A percentile compares a stretch with the other conserved stretches of the same genome.
Conservation (phyloP, 2,113 vertebrate genomes). For the Aramus guarauna region DNA sequence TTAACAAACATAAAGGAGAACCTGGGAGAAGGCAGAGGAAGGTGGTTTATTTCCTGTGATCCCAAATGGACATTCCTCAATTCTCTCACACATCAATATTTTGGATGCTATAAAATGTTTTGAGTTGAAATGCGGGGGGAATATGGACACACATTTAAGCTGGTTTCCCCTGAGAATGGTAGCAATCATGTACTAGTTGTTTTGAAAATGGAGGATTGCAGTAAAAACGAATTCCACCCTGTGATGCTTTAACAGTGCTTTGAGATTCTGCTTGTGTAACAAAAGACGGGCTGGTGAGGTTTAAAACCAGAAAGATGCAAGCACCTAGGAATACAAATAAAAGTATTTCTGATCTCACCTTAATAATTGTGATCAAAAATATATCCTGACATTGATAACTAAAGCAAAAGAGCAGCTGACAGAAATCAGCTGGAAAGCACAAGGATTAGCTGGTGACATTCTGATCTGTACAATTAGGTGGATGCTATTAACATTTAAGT, state of each 20-base stretch:
- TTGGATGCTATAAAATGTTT: conserved; percentile 3
- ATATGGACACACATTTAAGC: not conserved
- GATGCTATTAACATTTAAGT: conserved; percentile 62
- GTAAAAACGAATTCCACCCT: not conserved
- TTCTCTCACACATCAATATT: not conserved
- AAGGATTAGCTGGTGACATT: conserved; percentile 44
- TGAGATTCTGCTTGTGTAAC: conserved; percentile 14
- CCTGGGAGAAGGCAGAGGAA: not conserved
- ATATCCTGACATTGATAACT: conserved; percentile 18
- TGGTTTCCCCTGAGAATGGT: conserved; percentile 2
- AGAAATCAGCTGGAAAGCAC: conserved; percentile 46
- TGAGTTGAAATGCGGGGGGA: not conserved
- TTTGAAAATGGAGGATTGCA: conserved; percentile 47
- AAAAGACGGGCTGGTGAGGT: not conserved
- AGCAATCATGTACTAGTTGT: conserved; percentile 17
- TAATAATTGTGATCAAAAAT: conserved; percentile 48
- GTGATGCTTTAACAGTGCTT: not conserved
- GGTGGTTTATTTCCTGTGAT: not conserved
- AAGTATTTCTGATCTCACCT: conserved; percentile 32
- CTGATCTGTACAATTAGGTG: conserved; percentile 59
- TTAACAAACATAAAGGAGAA: not conserved
- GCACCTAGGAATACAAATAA: conserved; percentile 18
- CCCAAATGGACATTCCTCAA: not conserved
- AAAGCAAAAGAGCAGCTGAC: conserved; percentile 16
- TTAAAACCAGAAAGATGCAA: not conserved